These are phyloP conservation scores for Phylloscopus trochiloides DNA, from an alignment of 2,113 vertebrate genomes.

Conservation along the genomic window DNA sequence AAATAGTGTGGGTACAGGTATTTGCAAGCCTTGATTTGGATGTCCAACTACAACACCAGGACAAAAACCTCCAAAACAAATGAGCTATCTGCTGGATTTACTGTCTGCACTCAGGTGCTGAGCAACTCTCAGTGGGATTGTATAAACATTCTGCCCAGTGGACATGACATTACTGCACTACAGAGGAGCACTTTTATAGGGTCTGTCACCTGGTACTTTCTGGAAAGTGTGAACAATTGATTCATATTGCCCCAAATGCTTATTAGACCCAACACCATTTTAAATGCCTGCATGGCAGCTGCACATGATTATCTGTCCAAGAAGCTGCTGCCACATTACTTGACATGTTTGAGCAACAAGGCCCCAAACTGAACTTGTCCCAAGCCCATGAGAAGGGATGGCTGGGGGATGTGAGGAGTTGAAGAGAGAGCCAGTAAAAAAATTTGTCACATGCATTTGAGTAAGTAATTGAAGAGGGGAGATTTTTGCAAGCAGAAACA, in stretches of 20 bases:
- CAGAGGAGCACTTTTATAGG: background rate
- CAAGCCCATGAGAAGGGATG: background rate
- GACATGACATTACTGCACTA: fast-evolving
- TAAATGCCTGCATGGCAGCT: background rate
- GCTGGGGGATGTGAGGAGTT: fast-evolving
- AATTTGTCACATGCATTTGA: background rate
- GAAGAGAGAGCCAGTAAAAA: background rate
- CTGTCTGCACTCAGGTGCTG: background rate
- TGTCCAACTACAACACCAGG: background rate
- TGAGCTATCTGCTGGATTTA: background rate
- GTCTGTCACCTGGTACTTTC: background rate
- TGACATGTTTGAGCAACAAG: background rate
- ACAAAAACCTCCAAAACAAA: background rate
- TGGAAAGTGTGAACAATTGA: background rate
- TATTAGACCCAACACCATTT: background rate
- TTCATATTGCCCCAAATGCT: background rate
- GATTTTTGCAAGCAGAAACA: background rate
- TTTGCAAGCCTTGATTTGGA: background rate
- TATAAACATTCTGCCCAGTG: background rate
- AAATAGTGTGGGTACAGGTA: background rate
- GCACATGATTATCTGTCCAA: fast-evolving
- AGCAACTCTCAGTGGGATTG: background rate
- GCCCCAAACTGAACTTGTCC: background rate
- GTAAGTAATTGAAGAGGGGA: background rate
- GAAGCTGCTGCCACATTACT: background rate